Evolutionary conservation across 2,797 vertebrate species (phyloP), one percentile per base, ranked within the genome.

Genomic region (Crocodylus rhombifer): DNA sequence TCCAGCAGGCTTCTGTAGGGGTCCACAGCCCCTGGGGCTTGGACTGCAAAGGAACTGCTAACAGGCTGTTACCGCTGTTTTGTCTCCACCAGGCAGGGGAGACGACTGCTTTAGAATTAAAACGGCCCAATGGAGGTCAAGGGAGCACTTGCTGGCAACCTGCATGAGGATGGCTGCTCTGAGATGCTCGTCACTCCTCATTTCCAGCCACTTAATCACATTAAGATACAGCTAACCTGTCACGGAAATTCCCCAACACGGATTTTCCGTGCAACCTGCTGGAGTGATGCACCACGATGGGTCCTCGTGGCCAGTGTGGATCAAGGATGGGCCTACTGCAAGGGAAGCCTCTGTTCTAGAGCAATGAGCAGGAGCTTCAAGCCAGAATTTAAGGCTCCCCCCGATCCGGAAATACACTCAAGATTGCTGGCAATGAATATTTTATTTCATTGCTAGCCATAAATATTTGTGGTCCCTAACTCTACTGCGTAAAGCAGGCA

Each of bases 401-500:
- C 1, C 60, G 51, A 71, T n/a, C 2, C 56, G 0, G 0, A 67
- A 86, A 71, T n/a, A 88, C 60, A 58, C 42, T 0, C 0, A 28
- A 5, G 10, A 17, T n/a, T 8, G 25, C 33, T 2, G 13, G 51
- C 30, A 10, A 26, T 30, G 18, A 60, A 61, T 33, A 6, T 80
- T 77, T 30, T 30, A 42, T 17, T 42, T 42, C 42, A 42, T 42
- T 9, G 8, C 33, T 10, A 4, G 17, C 60, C 56, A 14, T 58
- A 65, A 82, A 71, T 14, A 33, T 5, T 2, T 3, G 78, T 9
- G 8, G 36, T 17, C 63, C 57, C 0, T 0, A 23, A 58, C 84
- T 69, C 88, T 87, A 89, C 96, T 90, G 87, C 51, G 36, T 86
- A 80, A 93, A 9, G 75, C 56, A 60, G 77, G 30, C 80, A 30